Evolutionary conservation across 2,888 invertebrate genomes (phyloP).

Genomic region (Xanthorhoe designata): DNA sequence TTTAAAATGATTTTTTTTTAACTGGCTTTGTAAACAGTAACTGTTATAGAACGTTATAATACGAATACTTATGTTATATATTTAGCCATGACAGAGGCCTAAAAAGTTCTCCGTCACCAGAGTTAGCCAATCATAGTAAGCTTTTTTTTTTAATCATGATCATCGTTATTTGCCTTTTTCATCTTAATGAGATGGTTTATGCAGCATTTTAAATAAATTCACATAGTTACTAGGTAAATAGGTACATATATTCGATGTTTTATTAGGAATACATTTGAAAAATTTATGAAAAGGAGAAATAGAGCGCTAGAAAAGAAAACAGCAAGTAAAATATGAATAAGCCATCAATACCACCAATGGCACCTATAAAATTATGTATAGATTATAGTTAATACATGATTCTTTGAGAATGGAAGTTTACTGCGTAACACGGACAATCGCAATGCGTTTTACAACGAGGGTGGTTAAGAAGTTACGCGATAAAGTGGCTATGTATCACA

Average conservation of each 20-base stretch:
- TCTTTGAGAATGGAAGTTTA: constrained; percentile 76
- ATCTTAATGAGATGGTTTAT: too few species aligned
- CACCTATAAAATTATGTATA: constrained; percentile 61
- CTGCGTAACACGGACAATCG: constrained; percentile 84
- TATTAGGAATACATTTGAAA: too few species aligned
- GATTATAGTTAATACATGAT: constrained; percentile 70
- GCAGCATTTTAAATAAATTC: too few species aligned
- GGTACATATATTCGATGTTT: background rate
- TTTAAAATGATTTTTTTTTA: constrained; percentile 15
- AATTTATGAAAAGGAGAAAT: background rate
- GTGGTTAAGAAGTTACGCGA: constrained; percentile 79
- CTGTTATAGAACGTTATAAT: too few species aligned
- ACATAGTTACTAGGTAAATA: too few species aligned
- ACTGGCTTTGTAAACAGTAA: background rate
- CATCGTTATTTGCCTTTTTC: too few species aligned
- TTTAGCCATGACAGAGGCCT: too few species aligned
- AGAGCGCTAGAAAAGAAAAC: background rate
- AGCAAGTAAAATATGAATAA: constrained; percentile 24
- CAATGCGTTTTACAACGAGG: constrained; percentile 79
- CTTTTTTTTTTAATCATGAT: too few species aligned
- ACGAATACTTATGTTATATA: too few species aligned
- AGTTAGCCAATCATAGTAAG: too few species aligned
- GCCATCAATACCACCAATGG: constrained; percentile 38
- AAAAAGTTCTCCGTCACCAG: too few species aligned
- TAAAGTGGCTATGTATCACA: constrained; percentile 63